phyloP scores from a whole-genome alignment of 1,140 invertebrate genomes.

The Elysia chlorotica region DNA sequence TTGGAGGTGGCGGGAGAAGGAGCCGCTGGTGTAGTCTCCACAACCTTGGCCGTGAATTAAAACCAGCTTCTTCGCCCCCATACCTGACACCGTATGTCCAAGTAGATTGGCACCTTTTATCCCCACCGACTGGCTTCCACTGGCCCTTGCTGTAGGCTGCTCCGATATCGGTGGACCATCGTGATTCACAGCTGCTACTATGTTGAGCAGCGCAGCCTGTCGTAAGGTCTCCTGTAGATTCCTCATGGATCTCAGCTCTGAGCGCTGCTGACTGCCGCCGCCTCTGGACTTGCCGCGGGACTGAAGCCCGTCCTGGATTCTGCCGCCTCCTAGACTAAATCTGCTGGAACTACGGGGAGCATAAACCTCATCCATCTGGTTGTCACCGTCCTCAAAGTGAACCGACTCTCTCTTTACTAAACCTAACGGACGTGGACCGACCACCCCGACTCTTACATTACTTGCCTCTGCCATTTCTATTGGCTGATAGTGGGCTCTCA shows the following conservation, averaged over 20 bases:
- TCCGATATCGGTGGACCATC: not conserved
- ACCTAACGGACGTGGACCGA: not conserved
- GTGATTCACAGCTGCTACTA: slow-evolving; percentile 17
- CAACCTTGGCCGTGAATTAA: not conserved
- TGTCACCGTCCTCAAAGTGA: not conserved
- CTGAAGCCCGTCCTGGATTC: not conserved
- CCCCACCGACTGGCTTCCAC: not conserved
- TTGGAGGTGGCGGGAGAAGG: not conserved
- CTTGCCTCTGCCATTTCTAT: not conserved
- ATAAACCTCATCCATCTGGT: not conserved
- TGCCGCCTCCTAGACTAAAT: not conserved
- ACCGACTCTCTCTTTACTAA: not conserved
- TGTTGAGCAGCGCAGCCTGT: slow-evolving; percentile 24
- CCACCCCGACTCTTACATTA: not conserved
- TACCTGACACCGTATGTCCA: not conserved
- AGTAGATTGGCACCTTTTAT: not conserved
- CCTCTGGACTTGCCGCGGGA: not conserved
- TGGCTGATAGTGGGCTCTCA: too few relatives aligned
- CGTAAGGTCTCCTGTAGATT: slow-evolving; percentile 16
- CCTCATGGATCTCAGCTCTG: slow-evolving; percentile 8
- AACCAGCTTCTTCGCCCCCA: not conserved
- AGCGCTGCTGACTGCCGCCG: not conserved
- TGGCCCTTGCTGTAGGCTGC: not conserved
- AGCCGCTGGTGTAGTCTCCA: too few relatives aligned
- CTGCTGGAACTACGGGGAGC: not conserved